Evolutionary conservation across 2,888 invertebrate species (phyloP).

Genomic region (Melanargia galathea): DNA sequence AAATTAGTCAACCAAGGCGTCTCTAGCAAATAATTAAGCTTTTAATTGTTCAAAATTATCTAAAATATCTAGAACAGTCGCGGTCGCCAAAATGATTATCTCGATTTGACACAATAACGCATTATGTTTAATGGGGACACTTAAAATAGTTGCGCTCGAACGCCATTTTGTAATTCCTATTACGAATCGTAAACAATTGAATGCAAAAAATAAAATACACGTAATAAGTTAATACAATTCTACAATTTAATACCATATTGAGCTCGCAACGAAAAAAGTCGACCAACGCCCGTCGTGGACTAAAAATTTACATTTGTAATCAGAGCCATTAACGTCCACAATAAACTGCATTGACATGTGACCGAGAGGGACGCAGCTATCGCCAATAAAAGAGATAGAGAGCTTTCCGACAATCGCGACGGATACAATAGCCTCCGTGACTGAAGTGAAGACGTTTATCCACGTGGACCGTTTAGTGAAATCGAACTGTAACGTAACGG

Average conservation of each 20-base stretch:
- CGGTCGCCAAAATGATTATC: constrained; percentile 40
- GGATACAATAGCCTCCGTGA: constrained; percentile 70
- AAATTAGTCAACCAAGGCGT: constrained; percentile 2
- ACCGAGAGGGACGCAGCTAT: constrained; percentile 62
- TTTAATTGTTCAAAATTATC: constrained; percentile 20
- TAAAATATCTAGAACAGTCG: constrained; percentile 28
- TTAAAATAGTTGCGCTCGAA: constrained; percentile 17
- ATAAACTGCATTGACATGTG: constrained; percentile 80
- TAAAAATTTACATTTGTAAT: constrained; percentile 82
- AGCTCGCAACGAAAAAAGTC: constrained; percentile 70
- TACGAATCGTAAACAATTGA: constrained; percentile 29
- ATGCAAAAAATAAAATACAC: constrained; percentile 32
- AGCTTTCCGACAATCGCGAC: constrained; percentile 61
- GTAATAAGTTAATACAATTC: constrained; percentile 55
- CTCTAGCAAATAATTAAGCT: not conserved
- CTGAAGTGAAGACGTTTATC: constrained; percentile 43
- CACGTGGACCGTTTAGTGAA: constrained; percentile 38
- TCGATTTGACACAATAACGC: constrained; percentile 35
- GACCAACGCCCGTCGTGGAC: constrained; percentile 76
- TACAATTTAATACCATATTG: constrained; percentile 75
- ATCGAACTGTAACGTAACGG: constrained; percentile 42
- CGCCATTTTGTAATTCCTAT: constrained; percentile 21
- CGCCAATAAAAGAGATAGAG: constrained; percentile 56
- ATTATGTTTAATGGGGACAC: constrained; percentile 16
- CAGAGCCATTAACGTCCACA: constrained; percentile 80